These are phyloP conservation scores for Sphaerophoria rueppellii DNA, from an alignment of 2,888 invertebrate species.

Conservation along the genomic window DNA sequence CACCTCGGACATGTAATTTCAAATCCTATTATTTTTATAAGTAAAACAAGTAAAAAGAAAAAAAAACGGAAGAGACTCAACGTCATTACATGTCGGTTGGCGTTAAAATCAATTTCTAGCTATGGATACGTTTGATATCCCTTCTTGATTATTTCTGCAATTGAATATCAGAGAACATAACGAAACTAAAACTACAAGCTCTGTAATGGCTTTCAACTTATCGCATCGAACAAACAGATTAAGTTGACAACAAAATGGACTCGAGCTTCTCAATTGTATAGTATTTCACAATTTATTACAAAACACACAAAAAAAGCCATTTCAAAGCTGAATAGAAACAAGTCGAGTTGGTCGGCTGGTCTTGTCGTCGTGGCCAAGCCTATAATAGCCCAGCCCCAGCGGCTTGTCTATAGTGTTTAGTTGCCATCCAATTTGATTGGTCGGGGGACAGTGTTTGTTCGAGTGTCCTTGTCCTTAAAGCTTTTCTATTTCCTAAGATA, in stretches of 20 bases:
- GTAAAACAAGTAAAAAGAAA: not conserved
- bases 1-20: conserved; percentile 18
- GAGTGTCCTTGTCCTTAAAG: conserved; percentile 51
- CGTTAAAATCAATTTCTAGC: conserved; percentile 65
- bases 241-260: conserved; percentile 24
- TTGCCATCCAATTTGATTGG: not conserved
- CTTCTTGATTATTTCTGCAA: conserved; percentile 53
- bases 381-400: not conserved
- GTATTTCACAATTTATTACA: conserved; percentile 42
- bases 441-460: not conserved
- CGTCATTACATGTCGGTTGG: conserved; percentile 16
- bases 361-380: not conserved
- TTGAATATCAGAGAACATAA: conserved; percentile 35
- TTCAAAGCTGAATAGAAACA: conserved; percentile 21
- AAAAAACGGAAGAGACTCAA: not conserved
- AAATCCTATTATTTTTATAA: not conserved
- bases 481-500: not conserved
- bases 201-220: conserved; percentile 32
- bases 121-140: conserved; percentile 55
- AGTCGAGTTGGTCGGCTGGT: not conserved
- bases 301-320: conserved; percentile 33
- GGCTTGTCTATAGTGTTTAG: not conserved
- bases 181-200: conserved; percentile 2
- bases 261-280: conserved; percentile 53
- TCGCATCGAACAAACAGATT: conserved; percentile 22